Conservation (phyloP, 2,797 vertebrate genomes). For the Cygnus olor region DNA sequence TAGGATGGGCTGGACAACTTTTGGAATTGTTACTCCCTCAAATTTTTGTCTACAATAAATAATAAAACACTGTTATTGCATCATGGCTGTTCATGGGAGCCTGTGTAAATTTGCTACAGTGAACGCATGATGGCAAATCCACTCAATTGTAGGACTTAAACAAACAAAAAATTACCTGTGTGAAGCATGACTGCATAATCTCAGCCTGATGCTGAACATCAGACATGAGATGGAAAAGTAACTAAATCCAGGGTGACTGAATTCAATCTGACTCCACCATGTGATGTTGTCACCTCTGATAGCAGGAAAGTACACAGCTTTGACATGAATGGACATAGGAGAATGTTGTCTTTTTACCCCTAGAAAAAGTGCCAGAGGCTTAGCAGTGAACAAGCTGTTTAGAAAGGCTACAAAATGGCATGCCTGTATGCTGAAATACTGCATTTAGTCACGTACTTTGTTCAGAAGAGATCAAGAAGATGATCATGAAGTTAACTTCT, state of each 20-base stretch:
- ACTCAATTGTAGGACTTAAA: neutral
- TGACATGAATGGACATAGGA: neutral
- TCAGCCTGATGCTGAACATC: neutral
- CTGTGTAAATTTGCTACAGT: neutral
- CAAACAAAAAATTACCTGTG: too few relatives aligned
- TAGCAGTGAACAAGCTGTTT: neutral
- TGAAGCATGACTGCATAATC: neutral
- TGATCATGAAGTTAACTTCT: neutral
- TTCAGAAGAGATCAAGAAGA: neutral
- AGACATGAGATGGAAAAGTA: neutral
- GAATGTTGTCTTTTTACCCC: neutral
- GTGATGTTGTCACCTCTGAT: too few relatives aligned
- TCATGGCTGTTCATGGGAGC: accelerated
- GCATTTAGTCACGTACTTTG: neutral
- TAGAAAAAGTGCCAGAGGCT: neutral
- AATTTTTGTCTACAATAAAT: neutral
- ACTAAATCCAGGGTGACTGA: neutral
- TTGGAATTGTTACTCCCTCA: neutral
- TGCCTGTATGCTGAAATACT: neutral
- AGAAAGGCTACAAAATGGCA: neutral
- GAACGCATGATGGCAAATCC: neutral
- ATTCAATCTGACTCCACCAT: too few relatives aligned
- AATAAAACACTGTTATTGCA: neutral
- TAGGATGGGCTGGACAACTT: neutral
- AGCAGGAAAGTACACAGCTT: neutral